Evolutionary conservation across 2,113 vertebrate species (phyloP).

Genomic region (Bungarus multicinctus): DNA sequence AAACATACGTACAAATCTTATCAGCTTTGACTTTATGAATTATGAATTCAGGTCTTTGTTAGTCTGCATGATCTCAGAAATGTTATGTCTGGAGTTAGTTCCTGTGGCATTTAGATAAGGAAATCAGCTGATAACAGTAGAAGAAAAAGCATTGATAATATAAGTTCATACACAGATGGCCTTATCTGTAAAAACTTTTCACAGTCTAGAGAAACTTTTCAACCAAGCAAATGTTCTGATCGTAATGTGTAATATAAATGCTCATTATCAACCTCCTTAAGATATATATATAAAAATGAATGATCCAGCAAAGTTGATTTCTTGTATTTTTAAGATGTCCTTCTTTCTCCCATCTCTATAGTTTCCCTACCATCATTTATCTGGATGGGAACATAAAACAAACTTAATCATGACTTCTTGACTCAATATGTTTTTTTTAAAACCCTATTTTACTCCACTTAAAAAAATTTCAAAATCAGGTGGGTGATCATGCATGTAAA

Average conservation of each 20-base stretch:
- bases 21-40: neutral
- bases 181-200: neutral
- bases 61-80: neutral
- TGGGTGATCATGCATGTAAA: neutral
- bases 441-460: neutral
- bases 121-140: rapidly evolving
- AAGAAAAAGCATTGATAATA: neutral
- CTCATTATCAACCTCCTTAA: neutral
- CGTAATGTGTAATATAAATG: neutral
- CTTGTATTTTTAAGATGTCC: neutral
- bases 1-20: neutral
- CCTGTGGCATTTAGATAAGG: neutral
- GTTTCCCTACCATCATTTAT: neutral
- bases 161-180: neutral
- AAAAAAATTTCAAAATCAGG: neutral
- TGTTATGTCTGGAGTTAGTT: neutral
- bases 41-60: neutral
- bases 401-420: neutral
- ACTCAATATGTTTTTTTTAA: neutral
- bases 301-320: neutral
- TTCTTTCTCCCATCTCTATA: neutral
- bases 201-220: neutral
- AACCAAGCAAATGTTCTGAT: neutral
- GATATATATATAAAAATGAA: neutral
- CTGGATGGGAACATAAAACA: neutral